Conservation (phyloP, 2,888 invertebrate species). For the Aleiodes leptofemur region DNA sequence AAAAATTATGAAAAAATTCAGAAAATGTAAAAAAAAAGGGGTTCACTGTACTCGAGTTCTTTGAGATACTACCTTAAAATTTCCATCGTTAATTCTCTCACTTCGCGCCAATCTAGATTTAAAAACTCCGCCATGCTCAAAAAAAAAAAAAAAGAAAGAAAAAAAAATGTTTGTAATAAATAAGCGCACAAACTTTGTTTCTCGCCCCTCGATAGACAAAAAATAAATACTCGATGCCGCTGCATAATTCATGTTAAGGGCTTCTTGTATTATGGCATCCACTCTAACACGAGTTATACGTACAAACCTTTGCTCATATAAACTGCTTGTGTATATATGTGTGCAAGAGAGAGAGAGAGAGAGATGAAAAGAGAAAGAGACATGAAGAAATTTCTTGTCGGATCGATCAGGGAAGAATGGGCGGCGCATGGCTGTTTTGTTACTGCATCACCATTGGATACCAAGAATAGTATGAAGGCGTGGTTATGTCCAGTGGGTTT, state of each 20-base stretch:
- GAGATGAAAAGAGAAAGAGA: background rate
- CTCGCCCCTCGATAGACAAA: conserved; percentile 35
- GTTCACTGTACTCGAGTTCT: too few species aligned
- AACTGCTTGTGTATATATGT: too few species aligned
- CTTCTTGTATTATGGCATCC: conserved; percentile 19
- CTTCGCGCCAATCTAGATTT: too few species aligned
- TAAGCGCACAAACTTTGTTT: conserved; percentile 28
- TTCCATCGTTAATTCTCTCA: too few species aligned
- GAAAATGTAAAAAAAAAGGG: background rate
- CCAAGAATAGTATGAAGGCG: conserved; percentile 28
- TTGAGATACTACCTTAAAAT: too few species aligned
- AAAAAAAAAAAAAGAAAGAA: conserved; percentile 37
- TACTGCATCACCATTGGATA: conserved; percentile 28
- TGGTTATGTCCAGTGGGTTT: conserved; percentile 15
- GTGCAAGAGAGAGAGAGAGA: too few species aligned
- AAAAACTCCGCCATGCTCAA: conserved; percentile 53
- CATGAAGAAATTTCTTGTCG: background rate
- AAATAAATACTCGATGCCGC: conserved; percentile 51
- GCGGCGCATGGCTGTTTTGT: conserved; percentile 36
- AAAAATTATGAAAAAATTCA: too few species aligned
- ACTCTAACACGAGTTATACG: background rate
- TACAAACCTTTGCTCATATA: too few species aligned
- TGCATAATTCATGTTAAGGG: conserved; percentile 65
- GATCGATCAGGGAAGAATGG: conserved; percentile 40
- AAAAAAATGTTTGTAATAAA: conserved; percentile 30